A percentile compares a stretch with the other conserved stretches of the same genome.
These are phyloP conservation scores for Petrocephalus sullivani DNA, from an alignment of 2,797 vertebrate species.

Conservation along the genomic window DNA sequence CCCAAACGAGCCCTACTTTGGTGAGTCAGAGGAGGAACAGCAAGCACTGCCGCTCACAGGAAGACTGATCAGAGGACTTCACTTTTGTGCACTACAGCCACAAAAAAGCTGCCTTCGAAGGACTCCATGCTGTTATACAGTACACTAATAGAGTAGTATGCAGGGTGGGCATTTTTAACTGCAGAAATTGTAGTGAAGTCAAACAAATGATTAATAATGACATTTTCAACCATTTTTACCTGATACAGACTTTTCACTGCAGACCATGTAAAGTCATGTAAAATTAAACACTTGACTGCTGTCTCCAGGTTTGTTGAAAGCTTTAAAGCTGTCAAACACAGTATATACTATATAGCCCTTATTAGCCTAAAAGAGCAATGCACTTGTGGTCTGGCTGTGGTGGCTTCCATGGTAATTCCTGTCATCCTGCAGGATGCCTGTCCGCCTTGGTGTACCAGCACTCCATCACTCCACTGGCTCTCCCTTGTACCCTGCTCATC, in stretches of 20 bases:
- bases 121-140: neutral
- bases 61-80: neutral
- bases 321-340: neutral
- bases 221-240: neutral
- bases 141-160: neutral
- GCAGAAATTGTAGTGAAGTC: neutral
- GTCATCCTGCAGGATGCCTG: conserved; percentile 71
- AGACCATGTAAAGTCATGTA: neutral
- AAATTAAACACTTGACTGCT: neutral
- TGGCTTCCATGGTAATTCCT: neutral
- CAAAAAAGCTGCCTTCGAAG: neutral
- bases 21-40: neutral
- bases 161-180: neutral
- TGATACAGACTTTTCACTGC: neutral
- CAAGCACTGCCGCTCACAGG: neutral
- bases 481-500: conserved; percentile 94
- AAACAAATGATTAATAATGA: neutral
- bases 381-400: neutral
- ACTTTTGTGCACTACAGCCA: neutral
- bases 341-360: too few species aligned
- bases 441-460: conserved; percentile 97
- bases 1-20: conserved; percentile 76
- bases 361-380: neutral
- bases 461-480: conserved; percentile 90
- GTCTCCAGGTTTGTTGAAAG: neutral